phyloP scores from a whole-genome alignment of 30 jellyfish, hydroid and myxozoan genomes.

The Aurelia sp. region DNA sequence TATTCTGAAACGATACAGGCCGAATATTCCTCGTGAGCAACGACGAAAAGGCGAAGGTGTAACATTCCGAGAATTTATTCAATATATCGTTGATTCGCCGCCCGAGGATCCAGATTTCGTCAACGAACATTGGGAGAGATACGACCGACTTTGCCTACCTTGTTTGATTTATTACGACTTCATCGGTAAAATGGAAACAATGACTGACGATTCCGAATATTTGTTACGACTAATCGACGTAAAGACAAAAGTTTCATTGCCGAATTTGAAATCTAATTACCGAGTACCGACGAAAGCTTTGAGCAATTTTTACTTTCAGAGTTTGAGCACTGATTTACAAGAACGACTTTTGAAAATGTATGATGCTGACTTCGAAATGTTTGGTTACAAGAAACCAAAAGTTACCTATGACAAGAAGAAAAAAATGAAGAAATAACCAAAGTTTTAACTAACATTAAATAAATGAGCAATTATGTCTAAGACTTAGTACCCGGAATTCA shows the following conservation, averaged over 20 bases:
- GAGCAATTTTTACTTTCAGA: conserved; percentile 66
- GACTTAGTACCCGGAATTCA: too few species aligned
- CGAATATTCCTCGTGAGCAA: conserved; percentile 38
- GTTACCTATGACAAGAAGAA: conserved; percentile 8
- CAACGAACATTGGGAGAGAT: conserved; percentile 97
- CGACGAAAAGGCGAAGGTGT: conserved; percentile 76
- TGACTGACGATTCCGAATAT: conserved; percentile 89
- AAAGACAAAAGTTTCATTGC: conserved; percentile 78
- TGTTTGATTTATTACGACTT: conserved; percentile 93
- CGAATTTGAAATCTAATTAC: conserved; percentile 69
- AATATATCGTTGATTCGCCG: conserved; percentile 93
- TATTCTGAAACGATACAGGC: conserved; percentile 81
- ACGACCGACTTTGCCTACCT: conserved; percentile 94
- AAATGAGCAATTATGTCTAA: too few species aligned
- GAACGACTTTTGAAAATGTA: conserved; percentile 67
- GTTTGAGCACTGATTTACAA: conserved; percentile 59
- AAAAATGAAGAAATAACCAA: not conserved
- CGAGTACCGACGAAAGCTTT: conserved; percentile 77
- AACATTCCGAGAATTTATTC: conserved; percentile 88
- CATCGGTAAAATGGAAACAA: conserved; percentile 93
- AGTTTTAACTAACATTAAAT: not conserved
- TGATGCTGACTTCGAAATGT: conserved; percentile 84
- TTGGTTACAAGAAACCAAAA: conserved; percentile 84
- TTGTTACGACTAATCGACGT: conserved; percentile 85
- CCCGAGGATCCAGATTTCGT: conserved; percentile 88